phyloP scores from a whole-genome alignment of 2,113 vertebrate species.

The Phyllopteryx taeniolatus region DNA sequence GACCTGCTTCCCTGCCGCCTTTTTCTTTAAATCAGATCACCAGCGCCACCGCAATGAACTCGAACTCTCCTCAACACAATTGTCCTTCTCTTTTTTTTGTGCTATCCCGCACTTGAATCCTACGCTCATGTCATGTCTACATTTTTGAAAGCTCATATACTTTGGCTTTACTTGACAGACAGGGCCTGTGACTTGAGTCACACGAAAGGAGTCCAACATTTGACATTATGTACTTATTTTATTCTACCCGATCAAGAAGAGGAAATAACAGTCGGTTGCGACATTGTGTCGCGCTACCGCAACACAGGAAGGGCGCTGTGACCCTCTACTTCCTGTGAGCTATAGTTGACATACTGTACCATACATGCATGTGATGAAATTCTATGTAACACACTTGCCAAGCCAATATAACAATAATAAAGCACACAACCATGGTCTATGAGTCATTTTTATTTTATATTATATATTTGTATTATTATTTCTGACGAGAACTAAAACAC shows the following conservation, averaged over 20 bases:
- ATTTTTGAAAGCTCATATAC: neutral
- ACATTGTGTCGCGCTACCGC: slow-evolving; percentile 27
- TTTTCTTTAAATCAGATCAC: slow-evolving; percentile 27
- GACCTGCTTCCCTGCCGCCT: slow-evolving; percentile 12
- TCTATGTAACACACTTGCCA: neutral
- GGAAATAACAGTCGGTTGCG: slow-evolving; percentile 38
- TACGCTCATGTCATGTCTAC: neutral
- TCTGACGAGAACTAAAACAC: too few species aligned
- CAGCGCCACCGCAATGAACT: slow-evolving; percentile 4
- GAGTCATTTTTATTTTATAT: too few species aligned
- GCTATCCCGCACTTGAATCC: neutral
- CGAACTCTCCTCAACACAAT: neutral
- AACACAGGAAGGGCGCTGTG: slow-evolving; percentile 44
- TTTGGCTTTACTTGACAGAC: neutral
- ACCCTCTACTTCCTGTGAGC: slow-evolving; percentile 39
- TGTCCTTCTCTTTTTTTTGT: neutral
- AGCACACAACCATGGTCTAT: neutral
- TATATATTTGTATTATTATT: too few species aligned
- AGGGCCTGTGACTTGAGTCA: neutral
- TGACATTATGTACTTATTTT: neutral
- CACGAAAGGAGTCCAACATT: neutral
- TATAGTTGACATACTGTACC: neutral
- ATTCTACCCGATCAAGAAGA: slow-evolving; percentile 10
- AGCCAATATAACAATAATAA: neutral
- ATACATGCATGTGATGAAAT: neutral